Evolutionary conservation across 2,888 invertebrate species (phyloP), one percentile per base, ranked within the genome.

Genomic region (Nematopogon swammerdamellus): DNA sequence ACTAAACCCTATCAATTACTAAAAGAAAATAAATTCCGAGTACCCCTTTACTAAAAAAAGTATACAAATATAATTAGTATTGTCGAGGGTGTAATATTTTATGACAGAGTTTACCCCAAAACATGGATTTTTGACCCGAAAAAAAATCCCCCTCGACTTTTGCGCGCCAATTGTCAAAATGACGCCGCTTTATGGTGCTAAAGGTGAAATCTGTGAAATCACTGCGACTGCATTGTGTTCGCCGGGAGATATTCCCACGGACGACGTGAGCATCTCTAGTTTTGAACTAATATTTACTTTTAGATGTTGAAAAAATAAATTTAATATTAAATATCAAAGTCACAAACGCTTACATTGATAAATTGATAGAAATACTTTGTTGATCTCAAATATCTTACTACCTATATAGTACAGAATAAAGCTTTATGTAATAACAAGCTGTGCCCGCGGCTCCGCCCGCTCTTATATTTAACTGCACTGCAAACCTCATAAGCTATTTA

Each of bases 11-110:
- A 62, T 65, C 61, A 62, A 58, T 64, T 61, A 62, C 63, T 53
- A 54, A 56, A 61, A 55, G n/a, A n/a, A 53, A 54, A 49, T 51
- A 55, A 42, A 45, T 44, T 44, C 44, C 49, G 50, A 30, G 48
- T 47, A 49, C 45, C 36, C 46, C 11, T 48, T 50, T 47, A 17
- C 61, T 56, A 60, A 62, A n/a, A 65, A 62, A 65, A 60, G 67
- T 59, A 76, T 76, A 76, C 79, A 72, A 76, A 71, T 62, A 72
- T 73, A 76, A 79, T 79, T 77, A 77, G 75, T 70, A 65, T 68
- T 67, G 68, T 69, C 59, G 59, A 60, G 61, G 61, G 67, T 66
- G 65, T 66, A 3, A 48, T 49, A 49, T 49, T 29, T 69, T 64
- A 69, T 56, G 59, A 60, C 58, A n/a, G 45, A 59, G 63, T 70